Conservation (phyloP, 1,140 invertebrate genomes). For the Drosophila kepulauana region DNA sequence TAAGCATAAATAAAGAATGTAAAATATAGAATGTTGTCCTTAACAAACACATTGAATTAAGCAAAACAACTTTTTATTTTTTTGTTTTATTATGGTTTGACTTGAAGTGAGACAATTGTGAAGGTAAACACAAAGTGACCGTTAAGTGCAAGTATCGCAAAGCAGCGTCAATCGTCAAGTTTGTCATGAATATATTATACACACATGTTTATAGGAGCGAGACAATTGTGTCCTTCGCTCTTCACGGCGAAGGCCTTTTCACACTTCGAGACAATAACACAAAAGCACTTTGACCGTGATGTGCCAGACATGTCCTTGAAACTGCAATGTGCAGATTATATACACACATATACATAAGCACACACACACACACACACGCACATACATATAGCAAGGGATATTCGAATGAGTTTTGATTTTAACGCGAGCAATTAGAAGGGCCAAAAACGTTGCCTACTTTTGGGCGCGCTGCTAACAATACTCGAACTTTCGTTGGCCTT, state of each 20-base stretch:
- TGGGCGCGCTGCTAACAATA: slow-evolving; percentile 1
- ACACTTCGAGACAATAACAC: slow-evolving; percentile 13
- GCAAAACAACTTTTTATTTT: too few species aligned
- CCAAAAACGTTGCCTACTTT: slow-evolving; percentile 22
- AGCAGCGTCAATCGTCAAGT: too few species aligned
- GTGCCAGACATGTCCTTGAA: slow-evolving; percentile 18
- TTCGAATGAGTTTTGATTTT: background rate
- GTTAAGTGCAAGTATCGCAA: too few species aligned
- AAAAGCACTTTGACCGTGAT: slow-evolving; percentile 3
- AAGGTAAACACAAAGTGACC: too few species aligned
- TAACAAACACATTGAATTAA: too few species aligned
- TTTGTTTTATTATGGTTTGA: too few species aligned
- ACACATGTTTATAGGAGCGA: background rate
- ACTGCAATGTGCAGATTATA: slow-evolving; percentile 1
- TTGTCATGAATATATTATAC: too few species aligned
- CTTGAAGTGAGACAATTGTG: too few species aligned
- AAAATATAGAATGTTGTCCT: too few species aligned
- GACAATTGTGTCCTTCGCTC: slow-evolving; percentile 2
- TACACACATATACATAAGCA: background rate
- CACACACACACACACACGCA: background rate
- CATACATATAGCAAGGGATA: background rate
- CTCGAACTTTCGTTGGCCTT: slow-evolving; percentile 2
- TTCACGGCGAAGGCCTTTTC: background rate
- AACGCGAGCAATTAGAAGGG: slow-evolving; percentile 5
- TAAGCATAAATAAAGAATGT: too few species aligned